Base-by-base conservation (phyloP, 2,888 invertebrate species). In the Dorcus hopei region DNA sequence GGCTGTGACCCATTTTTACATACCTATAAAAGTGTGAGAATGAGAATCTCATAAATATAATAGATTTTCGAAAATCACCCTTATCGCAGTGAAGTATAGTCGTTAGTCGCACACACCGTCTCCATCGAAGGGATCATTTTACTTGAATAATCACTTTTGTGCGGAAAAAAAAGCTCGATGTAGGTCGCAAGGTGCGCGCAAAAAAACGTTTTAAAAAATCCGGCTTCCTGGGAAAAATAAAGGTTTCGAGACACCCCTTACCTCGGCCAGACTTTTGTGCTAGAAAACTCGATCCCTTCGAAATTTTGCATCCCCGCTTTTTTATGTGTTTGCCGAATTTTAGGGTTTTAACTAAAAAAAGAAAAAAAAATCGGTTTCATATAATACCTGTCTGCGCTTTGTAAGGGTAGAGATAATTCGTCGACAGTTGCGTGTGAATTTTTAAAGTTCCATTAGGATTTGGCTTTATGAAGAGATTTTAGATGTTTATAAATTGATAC, bases 171-270 rank as follows among this genome's bases (percentile, higher is more conserved):
- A 54, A 45, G 39, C 52, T 40, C 55, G 42, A 70, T 70, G 67
- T 72, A 71, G 71, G 71, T 69, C 71, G 69, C 66, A 68, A 67
- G 69, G 70, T 70, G 66, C 63, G 62, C 63, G 65, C 65, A 57
- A 64, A 66, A 65, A 66, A 65, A 65, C 61, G 65, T 61, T 63
- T 33, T 63, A 64, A 65, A 68, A 64, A 70, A 67, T 68, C 65
- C 70, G 65, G 69, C 69, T 68, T 71, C 71, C 70, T 71, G 71
- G 67, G 71, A 71, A 71, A 66, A 69, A 68, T 66, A 61, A 61
- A 49, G 63, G 55, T 52, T 56, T 48, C 47, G 23, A 54, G 39
- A 52, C 59, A 56, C 55, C 55, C 55, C 55, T 59, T 57, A 57
- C 57, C 54, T 49, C 49, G 38, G 23, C 8, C 4, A 23, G 45